Evolutionary conservation across 2,113 vertebrate species (phyloP), one percentile per base, ranked within the genome.

Genomic region (Climacteris rufus): DNA sequence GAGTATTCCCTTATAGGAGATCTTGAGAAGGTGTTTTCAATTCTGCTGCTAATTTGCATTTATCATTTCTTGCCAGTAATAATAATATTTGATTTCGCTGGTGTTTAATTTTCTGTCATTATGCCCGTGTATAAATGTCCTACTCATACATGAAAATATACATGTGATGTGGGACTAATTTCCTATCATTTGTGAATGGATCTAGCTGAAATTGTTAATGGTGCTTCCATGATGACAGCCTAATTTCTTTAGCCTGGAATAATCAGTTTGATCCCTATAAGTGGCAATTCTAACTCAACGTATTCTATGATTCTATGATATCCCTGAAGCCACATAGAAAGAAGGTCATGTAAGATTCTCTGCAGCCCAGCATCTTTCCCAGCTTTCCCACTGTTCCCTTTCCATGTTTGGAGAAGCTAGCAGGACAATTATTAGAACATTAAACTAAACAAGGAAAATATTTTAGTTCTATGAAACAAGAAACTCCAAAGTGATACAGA

Each of bases 41-140:
- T 98, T 98, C 93, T 96, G 94, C 89, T 95, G 89, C 80, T 94
- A 93, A 92, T 96, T 98, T 93, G 16, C 82, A 95, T 97, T 91
- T 96, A 91, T 50, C 82, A 27, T 68, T 94, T 88, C 54, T 86
- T 80, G 97, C 97, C 97, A 98, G 97, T 57, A 75, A 98, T 94
- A 98, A 98, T 89, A 89, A n/a, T 90, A 86, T 71, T 93, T 94
- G 57, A 87, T 91, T 92, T 88, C 94, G 6, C 33, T 91, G 21
- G 27, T 70, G 75, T 88, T 93, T 91, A 93, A 87, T 84, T 96
- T 96, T 88, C 74, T 91, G 80, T 93, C 82, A 66, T 94, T 93
- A 89, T 84, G 69, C 42, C 59, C 60, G 11, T 72, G 61, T 84
- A 66, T 84, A 78, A 79, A 93, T 91, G 56, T 94, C 81, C 56